phyloP scores from a whole-genome alignment of 1,140 invertebrate species.

The Bombus waltoni region DNA sequence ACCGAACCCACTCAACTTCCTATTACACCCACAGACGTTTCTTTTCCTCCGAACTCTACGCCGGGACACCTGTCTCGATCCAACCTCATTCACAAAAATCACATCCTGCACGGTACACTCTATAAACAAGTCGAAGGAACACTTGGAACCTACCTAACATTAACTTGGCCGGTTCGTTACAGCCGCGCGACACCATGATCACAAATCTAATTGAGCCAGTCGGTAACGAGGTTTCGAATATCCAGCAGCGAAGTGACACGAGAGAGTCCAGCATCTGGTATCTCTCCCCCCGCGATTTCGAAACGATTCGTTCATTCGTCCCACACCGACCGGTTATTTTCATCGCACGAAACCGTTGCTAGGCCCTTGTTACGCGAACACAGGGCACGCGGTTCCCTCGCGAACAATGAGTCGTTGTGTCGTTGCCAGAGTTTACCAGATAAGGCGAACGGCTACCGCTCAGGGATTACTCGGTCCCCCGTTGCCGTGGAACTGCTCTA shows the following conservation, averaged over 20 bases:
- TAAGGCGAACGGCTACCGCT: constrained; percentile 17
- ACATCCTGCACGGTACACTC: background rate
- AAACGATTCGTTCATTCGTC: constrained; percentile 38
- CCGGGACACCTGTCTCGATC: background rate
- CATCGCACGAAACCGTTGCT: constrained; percentile 12
- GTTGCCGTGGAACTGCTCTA: background rate
- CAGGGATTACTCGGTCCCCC: background rate
- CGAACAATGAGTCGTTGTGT: constrained; percentile 51
- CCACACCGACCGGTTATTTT: constrained; percentile 26
- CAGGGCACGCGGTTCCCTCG: background rate
- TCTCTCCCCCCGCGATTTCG: constrained; percentile 22
- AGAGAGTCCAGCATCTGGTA: background rate
- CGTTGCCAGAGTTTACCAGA: constrained; percentile 35
- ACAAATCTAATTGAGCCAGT: background rate
- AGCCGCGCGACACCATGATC: background rate
- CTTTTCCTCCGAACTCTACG: background rate
- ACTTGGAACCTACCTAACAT: background rate
- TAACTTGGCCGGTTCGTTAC: background rate
- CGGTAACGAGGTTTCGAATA: constrained; percentile 10
- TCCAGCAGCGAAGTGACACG: background rate
- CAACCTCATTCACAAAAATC: background rate
- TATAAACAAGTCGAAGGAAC: background rate
- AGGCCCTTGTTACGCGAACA: constrained; percentile 7
- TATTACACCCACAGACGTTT: background rate
- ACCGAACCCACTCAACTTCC: background rate